phyloP scores from a whole-genome alignment of 2,113 vertebrate species.

The Oostethus manadensis region DNA sequence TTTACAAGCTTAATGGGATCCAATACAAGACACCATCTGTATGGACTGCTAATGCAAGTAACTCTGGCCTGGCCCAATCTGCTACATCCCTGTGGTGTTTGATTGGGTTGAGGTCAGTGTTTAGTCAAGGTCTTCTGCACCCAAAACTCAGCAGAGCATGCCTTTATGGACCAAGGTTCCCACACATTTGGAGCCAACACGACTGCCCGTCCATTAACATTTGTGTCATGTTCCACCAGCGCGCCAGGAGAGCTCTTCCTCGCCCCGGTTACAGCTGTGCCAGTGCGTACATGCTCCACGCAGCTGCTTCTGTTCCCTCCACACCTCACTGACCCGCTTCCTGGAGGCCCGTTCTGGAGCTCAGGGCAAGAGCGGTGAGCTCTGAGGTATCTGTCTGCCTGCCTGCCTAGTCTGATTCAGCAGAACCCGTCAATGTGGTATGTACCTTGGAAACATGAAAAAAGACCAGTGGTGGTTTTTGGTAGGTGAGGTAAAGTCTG shows the following conservation, averaged over 20 bases:
- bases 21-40: too few species aligned
- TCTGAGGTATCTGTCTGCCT: conserved; percentile 47
- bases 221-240: conserved; percentile 16
- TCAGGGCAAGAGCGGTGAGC: conserved; percentile 60
- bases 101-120: background rate
- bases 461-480: conserved; percentile 18
- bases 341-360: conserved; percentile 57
- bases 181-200: background rate
- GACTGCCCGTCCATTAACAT: background rate
- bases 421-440: conserved; percentile 29
- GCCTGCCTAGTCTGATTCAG: conserved; percentile 42
- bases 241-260: conserved; percentile 14
- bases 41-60: too few species aligned
- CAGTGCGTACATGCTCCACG: conserved; percentile 58
- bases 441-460: conserved; percentile 41
- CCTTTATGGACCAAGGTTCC: background rate
- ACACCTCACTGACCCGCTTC: conserved; percentile 58
- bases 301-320: conserved; percentile 61
- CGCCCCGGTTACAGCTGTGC: conserved; percentile 15
- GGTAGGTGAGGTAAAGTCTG: conserved; percentile 24
- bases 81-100: background rate
- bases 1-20: too few species aligned
- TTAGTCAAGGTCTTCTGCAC: background rate
- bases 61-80: too few species aligned
- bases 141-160: background rate